These are phyloP conservation scores for Paratilapia polleni DNA, from an alignment of 2,113 vertebrate species.

Conservation along the genomic window DNA sequence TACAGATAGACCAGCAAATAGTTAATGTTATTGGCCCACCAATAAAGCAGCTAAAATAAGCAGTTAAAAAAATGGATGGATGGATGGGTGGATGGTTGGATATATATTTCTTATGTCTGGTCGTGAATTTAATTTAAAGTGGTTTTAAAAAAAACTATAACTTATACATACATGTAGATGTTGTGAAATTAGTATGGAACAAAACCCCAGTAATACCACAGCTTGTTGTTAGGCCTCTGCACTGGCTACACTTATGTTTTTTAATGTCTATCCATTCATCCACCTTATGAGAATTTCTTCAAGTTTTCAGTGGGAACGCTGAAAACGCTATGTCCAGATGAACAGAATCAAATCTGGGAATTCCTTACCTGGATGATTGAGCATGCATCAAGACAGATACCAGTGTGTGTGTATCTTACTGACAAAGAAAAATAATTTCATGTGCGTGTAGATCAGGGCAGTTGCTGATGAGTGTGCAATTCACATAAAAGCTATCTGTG, in stretches of 20 bases:
- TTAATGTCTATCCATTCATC: not conserved
- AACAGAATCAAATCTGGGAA: too few relatives aligned
- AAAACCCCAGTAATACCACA: not conserved
- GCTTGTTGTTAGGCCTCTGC: not conserved
- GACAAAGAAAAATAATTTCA: not conserved
- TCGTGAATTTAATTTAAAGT: not conserved
- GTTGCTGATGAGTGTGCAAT: slow-evolving; percentile 1
- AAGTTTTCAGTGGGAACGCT: too few relatives aligned
- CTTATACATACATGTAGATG: too few relatives aligned
- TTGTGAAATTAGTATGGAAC: not conserved
- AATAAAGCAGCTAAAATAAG: too few relatives aligned
- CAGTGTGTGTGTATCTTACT: not conserved
- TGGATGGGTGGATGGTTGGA: not conserved
- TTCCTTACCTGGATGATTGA: too few relatives aligned
- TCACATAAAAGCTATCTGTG: slow-evolving; percentile 22
- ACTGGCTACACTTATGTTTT: not conserved
- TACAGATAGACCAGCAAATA: not conserved
- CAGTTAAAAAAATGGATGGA: not conserved
- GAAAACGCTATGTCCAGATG: too few relatives aligned
- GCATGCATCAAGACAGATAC: too few relatives aligned
- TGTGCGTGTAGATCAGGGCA: not conserved
- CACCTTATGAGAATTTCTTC: not conserved
- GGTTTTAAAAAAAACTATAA: too few relatives aligned
- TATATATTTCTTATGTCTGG: not conserved
- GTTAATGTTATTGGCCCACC: not conserved